phyloP scores from a whole-genome alignment of 2,113 vertebrate species.

The Varanus komodoensis region DNA sequence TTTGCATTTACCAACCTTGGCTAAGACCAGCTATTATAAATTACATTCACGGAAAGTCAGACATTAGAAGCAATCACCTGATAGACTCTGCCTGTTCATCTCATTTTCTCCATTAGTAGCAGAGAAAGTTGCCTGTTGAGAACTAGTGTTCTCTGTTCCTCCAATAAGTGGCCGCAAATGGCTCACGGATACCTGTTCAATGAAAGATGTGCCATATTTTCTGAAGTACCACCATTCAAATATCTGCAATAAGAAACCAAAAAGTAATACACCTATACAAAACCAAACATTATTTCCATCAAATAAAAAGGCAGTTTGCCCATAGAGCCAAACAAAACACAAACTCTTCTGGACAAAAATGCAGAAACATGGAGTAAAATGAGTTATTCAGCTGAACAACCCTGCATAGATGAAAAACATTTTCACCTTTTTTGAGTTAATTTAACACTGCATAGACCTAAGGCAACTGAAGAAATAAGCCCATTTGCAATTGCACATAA shows the following conservation, averaged over 20 bases:
- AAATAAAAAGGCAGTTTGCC: conserved; percentile 22
- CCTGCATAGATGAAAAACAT: neutral
- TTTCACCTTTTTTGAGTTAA: neutral
- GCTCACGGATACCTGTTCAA: conserved; percentile 97
- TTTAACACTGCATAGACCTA: neutral
- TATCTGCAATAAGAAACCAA: conserved; percentile 80
- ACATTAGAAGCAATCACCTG: conserved; percentile 80
- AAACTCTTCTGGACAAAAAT: neutral
- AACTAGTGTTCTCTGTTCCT: conserved; percentile 85
- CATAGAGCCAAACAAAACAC: neutral
- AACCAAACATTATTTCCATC: neutral
- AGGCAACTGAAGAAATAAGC: neutral
- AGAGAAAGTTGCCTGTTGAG: conserved; percentile 82
- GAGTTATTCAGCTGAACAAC: neutral
- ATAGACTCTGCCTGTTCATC: conserved; percentile 85
- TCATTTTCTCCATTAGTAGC: conserved; percentile 86
- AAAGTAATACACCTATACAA: conserved; percentile 12
- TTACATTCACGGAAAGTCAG: neutral
- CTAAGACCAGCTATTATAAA: neutral
- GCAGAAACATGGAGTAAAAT: neutral
- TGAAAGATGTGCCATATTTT: conserved; percentile 97
- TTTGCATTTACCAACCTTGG: rapidly evolving
- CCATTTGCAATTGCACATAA: neutral
- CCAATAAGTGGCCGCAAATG: conserved; percentile 94
- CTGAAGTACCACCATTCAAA: conserved; percentile 99